A percentile compares a stretch with the other conserved stretches of the same genome.
phyloP scores from a whole-genome alignment of 2,113 vertebrate genomes.

The Delphinus delphis region DNA sequence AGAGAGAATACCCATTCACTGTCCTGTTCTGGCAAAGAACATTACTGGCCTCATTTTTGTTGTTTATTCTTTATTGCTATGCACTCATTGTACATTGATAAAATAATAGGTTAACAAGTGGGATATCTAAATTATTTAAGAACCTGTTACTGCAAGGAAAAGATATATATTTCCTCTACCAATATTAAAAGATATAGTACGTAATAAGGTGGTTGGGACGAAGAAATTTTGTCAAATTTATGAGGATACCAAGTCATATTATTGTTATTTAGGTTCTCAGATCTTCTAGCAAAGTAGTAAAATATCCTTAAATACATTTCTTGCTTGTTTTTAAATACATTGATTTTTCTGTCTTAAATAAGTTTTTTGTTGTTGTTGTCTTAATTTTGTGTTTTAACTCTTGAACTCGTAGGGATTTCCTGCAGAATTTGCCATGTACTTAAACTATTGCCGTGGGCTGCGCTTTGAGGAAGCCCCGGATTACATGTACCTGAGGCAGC shows the following conservation, averaged over 20 bases:
- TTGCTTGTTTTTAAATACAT: conserved; percentile 1
- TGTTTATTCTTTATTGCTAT: neutral
- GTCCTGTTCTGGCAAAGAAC: neutral
- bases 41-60: neutral
- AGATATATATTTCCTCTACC: neutral
- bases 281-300: neutral
- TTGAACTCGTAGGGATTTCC: conserved; percentile 92
- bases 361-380: neutral
- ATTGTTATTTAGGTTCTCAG: neutral
- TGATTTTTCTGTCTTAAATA: conserved; percentile 23
- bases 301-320: neutral
- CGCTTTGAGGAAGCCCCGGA: conserved; percentile 99
- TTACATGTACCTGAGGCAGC: conserved; percentile 99
- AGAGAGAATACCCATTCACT: neutral
- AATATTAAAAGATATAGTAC: neutral
- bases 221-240: neutral
- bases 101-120: neutral
- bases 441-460: conserved; percentile 99
- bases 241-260: neutral
- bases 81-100: neutral
- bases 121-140: neutral
- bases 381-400: conserved; percentile 28
- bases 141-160: neutral
- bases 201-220: neutral
- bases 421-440: conserved; percentile 99